A percentile compares a stretch with the other conserved stretches of the same genome.
Conservation (phyloP, 2,888 invertebrate genomes). For the Apamea epomidion region DNA sequence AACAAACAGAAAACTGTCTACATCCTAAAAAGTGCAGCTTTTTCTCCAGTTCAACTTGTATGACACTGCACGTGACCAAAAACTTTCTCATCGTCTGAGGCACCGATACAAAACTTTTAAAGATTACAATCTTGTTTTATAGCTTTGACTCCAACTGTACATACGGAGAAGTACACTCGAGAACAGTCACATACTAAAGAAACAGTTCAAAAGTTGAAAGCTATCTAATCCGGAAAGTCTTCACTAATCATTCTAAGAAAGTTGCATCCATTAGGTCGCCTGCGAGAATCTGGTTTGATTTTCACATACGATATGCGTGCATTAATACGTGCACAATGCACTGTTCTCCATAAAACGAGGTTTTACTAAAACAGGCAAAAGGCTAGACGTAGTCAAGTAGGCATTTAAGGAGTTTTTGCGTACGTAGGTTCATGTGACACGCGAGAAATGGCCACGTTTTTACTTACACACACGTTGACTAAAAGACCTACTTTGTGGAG, state of each 20-base stretch:
- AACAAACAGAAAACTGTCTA: neutral
- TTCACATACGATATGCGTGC: constrained; percentile 55
- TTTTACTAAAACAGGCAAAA: constrained; percentile 28
- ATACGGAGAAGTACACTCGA: constrained; percentile 5
- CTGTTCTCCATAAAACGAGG: constrained; percentile 15
- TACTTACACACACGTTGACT: constrained; percentile 25
- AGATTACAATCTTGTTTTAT: constrained; percentile 38
- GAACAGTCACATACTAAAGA: constrained; percentile 7
- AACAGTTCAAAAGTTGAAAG: constrained; percentile 34
- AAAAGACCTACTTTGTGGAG: constrained; percentile 51
- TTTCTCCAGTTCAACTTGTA: constrained; percentile 19
- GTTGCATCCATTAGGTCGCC: constrained; percentile 53
- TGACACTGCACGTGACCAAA: constrained; percentile 44
- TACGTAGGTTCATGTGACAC: constrained; percentile 39
- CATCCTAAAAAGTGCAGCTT: constrained; percentile 22
- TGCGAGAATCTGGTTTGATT: constrained; percentile 51
- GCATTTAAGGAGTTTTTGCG: constrained; percentile 49
- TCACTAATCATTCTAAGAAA: constrained; percentile 46
- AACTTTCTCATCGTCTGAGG: constrained; percentile 52
- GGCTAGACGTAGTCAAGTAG: constrained; percentile 21
- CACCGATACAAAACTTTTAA: constrained; percentile 39
- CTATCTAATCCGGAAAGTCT: constrained; percentile 38
- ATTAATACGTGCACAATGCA: constrained; percentile 46
- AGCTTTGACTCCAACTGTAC: constrained; percentile 21
- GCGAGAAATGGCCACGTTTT: constrained; percentile 52